Percentiles rank a stretch among this genome's conserved stretches.
Conservation (phyloP, 2,888 invertebrate genomes). For the Lamellibrachia columna region DNA sequence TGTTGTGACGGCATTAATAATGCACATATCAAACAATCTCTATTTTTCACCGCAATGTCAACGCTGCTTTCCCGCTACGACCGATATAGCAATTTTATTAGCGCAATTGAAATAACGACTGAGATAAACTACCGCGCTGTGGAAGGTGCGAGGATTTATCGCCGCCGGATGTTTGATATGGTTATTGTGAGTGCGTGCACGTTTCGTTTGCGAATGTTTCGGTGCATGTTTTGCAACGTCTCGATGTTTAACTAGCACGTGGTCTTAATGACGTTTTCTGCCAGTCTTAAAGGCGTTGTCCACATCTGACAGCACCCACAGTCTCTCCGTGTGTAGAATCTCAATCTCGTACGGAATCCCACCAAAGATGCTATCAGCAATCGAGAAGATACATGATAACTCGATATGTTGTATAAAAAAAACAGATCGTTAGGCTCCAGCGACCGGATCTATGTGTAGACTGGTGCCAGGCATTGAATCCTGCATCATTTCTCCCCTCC, state of each 20-base stretch:
- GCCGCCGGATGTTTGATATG: constrained; percentile 16
- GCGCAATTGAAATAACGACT: constrained; percentile 11
- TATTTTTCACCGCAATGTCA: background rate
- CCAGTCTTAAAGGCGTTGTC: background rate
- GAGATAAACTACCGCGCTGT: background rate
- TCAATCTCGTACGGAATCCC: no score
- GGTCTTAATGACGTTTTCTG: background rate
- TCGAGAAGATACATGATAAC: no score
- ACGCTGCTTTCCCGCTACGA: background rate
- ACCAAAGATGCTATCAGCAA: no score
- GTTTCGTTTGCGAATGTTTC: background rate
- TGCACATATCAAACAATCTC: background rate
- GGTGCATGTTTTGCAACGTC: background rate
- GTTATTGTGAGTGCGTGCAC: background rate
- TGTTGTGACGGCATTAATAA: background rate
- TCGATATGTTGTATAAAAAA: no score
- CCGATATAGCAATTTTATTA: constrained; percentile 8
- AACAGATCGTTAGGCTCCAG: no score
- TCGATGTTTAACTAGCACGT: background rate
- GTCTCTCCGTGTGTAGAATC: background rate
- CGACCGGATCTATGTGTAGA: no score
- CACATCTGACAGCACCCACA: background rate
- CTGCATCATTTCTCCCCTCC: no score
- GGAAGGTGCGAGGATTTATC: constrained; percentile 11
- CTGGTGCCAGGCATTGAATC: no score